Evolutionary conservation across 2,797 vertebrate genomes (phyloP), one percentile per base, ranked within the genome.

Genomic region (Dromococcyx pavoninus): DNA sequence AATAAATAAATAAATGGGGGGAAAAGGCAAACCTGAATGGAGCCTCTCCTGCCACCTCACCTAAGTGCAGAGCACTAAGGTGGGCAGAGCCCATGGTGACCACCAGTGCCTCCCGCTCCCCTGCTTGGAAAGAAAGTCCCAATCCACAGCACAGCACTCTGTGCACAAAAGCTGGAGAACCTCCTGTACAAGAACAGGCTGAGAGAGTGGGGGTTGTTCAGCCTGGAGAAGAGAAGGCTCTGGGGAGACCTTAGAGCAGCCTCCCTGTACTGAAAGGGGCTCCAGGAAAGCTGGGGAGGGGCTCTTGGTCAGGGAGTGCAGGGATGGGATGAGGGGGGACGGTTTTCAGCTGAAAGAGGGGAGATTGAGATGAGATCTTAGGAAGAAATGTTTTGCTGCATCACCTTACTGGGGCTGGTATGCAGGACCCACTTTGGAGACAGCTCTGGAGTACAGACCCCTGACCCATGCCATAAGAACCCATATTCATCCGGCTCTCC

Each of bases 401-500:
- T 30, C 50, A 56, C 17, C 37, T 50, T 46, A 28, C 33, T 4
- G 3, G 18, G 39, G 17, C 17, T 5, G 4, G 41, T 66, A 78
- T 41, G 56, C 50, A 51, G 24, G 14, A 85, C 46, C n/a, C 37
- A 15, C 21, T 0, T 0, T 32, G 28, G 35, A 41, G 23, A 17
- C 7, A 53, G 30, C 50, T 64, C 41, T 72, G 76, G 32, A 60
- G 19, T 2, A 0, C 0, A 2, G 43, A 43, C 10, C 32, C 61
- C 24, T 54, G 67, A 56, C 32, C 66, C 27, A 9, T 13, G 24
- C 39, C 39, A 41, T 39, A 41, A 41, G 39, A 41, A 41, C 39
- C 39, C 39, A 41, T n/a, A n/a, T 41, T 41, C 39, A 3, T 10
- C 17, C 0, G 0, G 19, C 19, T 27, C 24, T 32, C 33, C 24